These are phyloP conservation scores for Rhodophaea formosa DNA, from an alignment of 2,888 invertebrate genomes.

Conservation along the genomic window DNA sequence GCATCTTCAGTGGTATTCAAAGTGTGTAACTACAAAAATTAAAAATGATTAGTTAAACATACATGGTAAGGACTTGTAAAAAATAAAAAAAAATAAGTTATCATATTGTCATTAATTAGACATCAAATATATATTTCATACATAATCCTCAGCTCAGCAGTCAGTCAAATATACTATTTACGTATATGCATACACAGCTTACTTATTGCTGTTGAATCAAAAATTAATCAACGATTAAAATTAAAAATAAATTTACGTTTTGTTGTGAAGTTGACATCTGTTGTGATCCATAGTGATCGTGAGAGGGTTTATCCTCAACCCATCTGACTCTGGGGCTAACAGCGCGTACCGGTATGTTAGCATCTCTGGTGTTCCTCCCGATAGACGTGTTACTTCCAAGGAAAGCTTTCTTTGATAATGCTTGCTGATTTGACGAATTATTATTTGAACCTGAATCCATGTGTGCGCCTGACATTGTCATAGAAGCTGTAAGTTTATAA, in stretches of 20 bases:
- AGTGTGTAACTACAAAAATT: conserved; percentile 48
- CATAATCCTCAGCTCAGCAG: too few species aligned
- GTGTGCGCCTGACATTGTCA: conserved; percentile 84
- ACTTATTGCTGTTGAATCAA: too few species aligned
- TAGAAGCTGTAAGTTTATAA: conserved; percentile 82
- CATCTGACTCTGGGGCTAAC: conserved; percentile 77
- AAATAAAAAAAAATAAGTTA: too few species aligned
- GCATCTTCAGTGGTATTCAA: conserved; percentile 58
- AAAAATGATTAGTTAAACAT: too few species aligned
- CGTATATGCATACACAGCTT: too few species aligned
- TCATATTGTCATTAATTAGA: too few species aligned
- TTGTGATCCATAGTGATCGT: conserved; percentile 66
- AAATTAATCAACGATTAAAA: not conserved
- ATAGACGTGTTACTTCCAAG: conserved; percentile 77
- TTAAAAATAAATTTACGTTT: conserved; percentile 55
- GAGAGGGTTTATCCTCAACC: conserved; percentile 69
- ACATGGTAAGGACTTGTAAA: too few species aligned
- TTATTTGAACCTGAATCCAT: conserved; percentile 76
- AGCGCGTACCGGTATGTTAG: conserved; percentile 74
- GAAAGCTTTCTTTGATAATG: conserved; percentile 75
- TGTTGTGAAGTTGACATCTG: conserved; percentile 70
- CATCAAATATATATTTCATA: too few species aligned
- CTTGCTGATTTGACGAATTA: conserved; percentile 66
- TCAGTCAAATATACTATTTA: too few species aligned
- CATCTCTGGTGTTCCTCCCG: conserved; percentile 69